Base-by-base conservation (phyloP, 2,797 vertebrate species). In the Prunella strophiata region DNA sequence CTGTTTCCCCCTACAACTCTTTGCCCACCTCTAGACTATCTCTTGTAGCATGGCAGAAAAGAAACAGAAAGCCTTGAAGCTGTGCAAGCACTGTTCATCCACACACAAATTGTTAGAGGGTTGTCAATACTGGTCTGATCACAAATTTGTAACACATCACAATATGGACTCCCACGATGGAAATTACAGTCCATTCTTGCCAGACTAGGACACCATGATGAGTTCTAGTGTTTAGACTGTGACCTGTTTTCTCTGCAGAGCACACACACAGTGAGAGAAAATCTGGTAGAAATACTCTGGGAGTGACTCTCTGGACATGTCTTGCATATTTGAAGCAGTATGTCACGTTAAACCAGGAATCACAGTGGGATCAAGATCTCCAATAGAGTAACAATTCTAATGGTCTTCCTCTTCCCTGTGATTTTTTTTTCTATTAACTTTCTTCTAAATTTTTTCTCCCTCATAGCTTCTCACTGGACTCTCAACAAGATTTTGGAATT, bases 91-190 rank as follows among this genome's bases (percentile, higher is more conserved):
- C 4, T 38, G 3, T 22, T 81, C 43, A 47, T 54, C 16, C 71
- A 29, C 5, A 32, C 40, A 42, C 10, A 57, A 62, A 86, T 43
- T 3, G 3, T 13, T 48, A 19, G 2, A 68, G 36, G 0, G 0
- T 63, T 75, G 36, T 43, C 27, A 81, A 25, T 4, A 30, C 1
- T 40, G 1, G 38, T 62, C 62, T 19, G 5, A 20, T 47, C 52
- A 84, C 13, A 91, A 63, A 74, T 47, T 16, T 27, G 40, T 26
- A 54, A 7, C 7, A 20, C 5, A 34, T 15, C 13, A 51, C 32
- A 7, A 12, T 43, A 21, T 7, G 5, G 23, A 62, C 8, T 29
- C 4, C 29, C 25, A 1, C 2, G 4, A 77, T 40, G 21, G 67
- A 51, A 74, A 40, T 34, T 54, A 54, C 54, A 22, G 6, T 51